These are phyloP conservation scores for Dioctria rufipes DNA, from an alignment of 2,888 invertebrate species.

Conservation along the genomic window DNA sequence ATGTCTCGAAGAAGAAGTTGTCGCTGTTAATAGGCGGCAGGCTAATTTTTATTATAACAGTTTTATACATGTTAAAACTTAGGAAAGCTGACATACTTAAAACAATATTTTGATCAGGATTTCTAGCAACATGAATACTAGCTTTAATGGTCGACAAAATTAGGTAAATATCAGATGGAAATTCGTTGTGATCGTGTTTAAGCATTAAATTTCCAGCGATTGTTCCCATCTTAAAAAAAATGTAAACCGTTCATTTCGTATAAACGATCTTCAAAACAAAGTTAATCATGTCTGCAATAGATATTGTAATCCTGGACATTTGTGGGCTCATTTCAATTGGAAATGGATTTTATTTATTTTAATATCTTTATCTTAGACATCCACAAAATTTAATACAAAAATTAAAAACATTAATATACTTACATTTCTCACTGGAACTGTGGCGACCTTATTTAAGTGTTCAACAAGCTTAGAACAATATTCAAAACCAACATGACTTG, in stretches of 20 bases:
- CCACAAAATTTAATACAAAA: no score
- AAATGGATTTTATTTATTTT: no score
- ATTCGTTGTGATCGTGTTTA: slow-evolving; percentile 78
- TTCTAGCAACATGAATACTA: slow-evolving; percentile 71
- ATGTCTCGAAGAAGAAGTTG: slow-evolving; percentile 75
- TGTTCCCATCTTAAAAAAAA: slow-evolving; percentile 74
- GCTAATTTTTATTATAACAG: slow-evolving; percentile 76
- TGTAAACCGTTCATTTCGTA: not conserved
- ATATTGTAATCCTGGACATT: no score
- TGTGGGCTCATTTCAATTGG: no score
- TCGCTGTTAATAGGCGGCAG: slow-evolving; percentile 69
- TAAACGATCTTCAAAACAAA: not conserved
- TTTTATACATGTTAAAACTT: slow-evolving; percentile 76
- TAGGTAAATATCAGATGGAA: slow-evolving; percentile 81
- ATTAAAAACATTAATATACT: slow-evolving; percentile 60
- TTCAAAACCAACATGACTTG: slow-evolving; percentile 70
- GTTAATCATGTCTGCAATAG: no score
- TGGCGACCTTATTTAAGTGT: slow-evolving; percentile 75
- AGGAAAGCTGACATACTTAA: slow-evolving; percentile 74
- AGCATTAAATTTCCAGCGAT: slow-evolving; percentile 81
- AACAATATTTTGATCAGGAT: slow-evolving; percentile 59
- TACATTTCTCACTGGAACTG: slow-evolving; percentile 77
- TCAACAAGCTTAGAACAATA: slow-evolving; percentile 73
- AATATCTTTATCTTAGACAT: no score
- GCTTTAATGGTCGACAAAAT: slow-evolving; percentile 69